Evolutionary conservation across 2,113 vertebrate genomes (phyloP), one percentile per base, ranked within the genome.

Genomic region (Gymnocephalus cernua): DNA sequence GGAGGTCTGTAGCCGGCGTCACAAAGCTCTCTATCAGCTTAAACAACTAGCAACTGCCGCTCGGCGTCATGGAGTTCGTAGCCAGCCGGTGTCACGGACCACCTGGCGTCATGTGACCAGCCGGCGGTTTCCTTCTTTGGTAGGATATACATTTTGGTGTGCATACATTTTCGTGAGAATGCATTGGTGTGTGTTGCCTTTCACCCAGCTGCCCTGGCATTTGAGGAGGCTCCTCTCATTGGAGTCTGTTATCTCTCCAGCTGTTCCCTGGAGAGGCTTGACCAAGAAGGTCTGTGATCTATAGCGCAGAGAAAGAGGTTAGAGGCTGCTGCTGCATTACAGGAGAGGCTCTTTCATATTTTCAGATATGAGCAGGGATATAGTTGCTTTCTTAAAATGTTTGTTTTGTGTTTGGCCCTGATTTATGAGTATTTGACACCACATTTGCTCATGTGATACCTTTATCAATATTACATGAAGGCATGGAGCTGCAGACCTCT

Each of bases 221-320:
- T 87, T 87, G 27, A 77, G 61, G 64, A 71, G 59, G 13, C 16
- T 59, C 35, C 62, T 65, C 58, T 62, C 66, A n/a, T 57, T 25
- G 54, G 47, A 56, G 78, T 21, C 66, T 63, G 66, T 79, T 88
- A 85, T 72, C 70, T 47, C 27, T 74, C 64, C 35, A 9, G 8
- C 54, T 57, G 58, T 57, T 85, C 75, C 61, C 54, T 25, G 51
- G 44, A 68, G 76, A 64, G 66, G n/a, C 64, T 54, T n/a, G 57
- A 74, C 54, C 62, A 48, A 73, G 67, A 83, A 79, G 56, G 79
- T 68, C 75, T 67, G 63, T 69, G 56, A 79, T 85, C 48, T 76
- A 68, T 54, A 66, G 58, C 61, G 61, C 62, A 47, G 63, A 50
- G 53, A 44, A 29, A 25, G 50, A 51, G 50, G 70, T 59, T 21